Conservation (phyloP, 2,888 invertebrate genomes). For the Noctua comes region DNA sequence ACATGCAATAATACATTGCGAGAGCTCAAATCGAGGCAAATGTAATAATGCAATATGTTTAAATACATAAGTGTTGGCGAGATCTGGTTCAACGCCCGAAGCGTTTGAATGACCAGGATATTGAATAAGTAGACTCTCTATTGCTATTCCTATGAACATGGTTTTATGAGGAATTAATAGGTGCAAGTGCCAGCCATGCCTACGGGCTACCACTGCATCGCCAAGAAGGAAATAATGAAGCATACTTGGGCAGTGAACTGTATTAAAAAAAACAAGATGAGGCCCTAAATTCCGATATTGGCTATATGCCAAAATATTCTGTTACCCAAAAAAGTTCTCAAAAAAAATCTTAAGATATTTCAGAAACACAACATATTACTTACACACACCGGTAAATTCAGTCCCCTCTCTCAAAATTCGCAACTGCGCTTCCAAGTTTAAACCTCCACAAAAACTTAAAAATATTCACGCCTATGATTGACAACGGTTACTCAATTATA, state of each 20-base stretch:
- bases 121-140: conserved; percentile 13
- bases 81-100: conserved; percentile 35
- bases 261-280: not conserved
- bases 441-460: conserved; percentile 2
- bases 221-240: no score
- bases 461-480: conserved; percentile 53
- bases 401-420: not conserved
- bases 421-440: not conserved
- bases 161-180: not conserved
- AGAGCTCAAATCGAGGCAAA: conserved; percentile 17
- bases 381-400: not conserved
- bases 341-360: not conserved
- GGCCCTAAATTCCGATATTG: not conserved
- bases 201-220: not conserved
- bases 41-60: conserved; percentile 35
- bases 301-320: not conserved
- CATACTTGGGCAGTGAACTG: no score
- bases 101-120: conserved; percentile 33
- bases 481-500: conserved; percentile 58
- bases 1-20: conserved; percentile 18
- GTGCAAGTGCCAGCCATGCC: not conserved
- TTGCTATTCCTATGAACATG: not conserved
- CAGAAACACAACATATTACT: not conserved
- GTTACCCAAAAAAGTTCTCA: not conserved
- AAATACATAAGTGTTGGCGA: conserved; percentile 36